These are phyloP conservation scores for Phalacrocorax aristotelis DNA, from an alignment of 2,113 vertebrate genomes.

Conservation along the genomic window DNA sequence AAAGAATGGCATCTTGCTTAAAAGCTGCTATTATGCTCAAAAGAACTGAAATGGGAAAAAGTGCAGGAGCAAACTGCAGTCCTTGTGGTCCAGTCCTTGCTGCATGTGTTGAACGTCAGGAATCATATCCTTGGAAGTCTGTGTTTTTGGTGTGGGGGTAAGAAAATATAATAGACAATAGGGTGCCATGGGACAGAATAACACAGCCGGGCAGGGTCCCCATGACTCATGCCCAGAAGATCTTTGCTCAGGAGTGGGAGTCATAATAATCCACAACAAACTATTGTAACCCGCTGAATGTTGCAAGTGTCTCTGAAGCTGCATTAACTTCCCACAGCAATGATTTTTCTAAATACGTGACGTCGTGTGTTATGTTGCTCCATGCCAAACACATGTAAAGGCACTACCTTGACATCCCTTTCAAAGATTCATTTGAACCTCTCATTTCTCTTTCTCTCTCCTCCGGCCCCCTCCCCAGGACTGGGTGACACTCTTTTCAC, in stretches of 20 bases:
- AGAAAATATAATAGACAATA: conserved; percentile 61
- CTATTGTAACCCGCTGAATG: conserved; percentile 47
- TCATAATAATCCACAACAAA: conserved; percentile 59
- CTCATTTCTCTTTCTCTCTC: neutral
- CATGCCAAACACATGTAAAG: neutral
- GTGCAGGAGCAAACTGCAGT: neutral
- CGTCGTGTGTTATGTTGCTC: neutral
- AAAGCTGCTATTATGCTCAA: neutral
- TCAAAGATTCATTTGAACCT: neutral
- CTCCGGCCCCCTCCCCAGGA: neutral
- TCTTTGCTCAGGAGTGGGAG: conserved; percentile 64
- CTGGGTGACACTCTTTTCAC: neutral
- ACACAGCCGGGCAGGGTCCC: conserved; percentile 26
- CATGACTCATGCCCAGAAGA: conserved; percentile 62
- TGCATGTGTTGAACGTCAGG: neutral
- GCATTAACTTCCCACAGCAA: neutral
- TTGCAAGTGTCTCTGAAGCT: neutral
- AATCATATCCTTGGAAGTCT: neutral
- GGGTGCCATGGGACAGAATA: conserved; percentile 50
- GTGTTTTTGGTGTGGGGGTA: neutral
- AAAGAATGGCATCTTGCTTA: neutral
- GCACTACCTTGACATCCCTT: conserved; percentile 9
- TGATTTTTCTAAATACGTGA: neutral
- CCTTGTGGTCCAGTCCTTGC: neutral
- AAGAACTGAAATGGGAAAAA: neutral